phyloP scores from a whole-genome alignment of 2,888 invertebrate species.

The Acleris emargana region DNA sequence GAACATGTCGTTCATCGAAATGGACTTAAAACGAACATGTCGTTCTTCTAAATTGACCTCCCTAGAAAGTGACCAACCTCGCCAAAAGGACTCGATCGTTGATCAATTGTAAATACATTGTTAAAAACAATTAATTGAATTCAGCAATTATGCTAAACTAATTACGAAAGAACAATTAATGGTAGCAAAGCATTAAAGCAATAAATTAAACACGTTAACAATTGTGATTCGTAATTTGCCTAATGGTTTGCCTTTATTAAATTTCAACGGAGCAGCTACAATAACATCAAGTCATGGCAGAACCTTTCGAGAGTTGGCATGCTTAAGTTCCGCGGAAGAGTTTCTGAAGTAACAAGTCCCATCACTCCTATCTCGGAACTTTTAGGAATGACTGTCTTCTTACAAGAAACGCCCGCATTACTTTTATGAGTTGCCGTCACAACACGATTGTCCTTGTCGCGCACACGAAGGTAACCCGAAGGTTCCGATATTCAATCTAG shows the following conservation, averaged over 20 bases:
- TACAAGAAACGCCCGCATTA: neutral
- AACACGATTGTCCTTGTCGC: neutral
- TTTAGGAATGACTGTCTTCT: neutral
- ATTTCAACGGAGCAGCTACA: neutral
- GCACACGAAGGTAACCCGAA: too few relatives aligned
- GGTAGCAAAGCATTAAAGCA: too few relatives aligned
- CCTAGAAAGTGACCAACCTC: too few relatives aligned
- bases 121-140: too few relatives aligned
- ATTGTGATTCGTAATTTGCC: neutral
- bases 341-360: conserved; percentile 1
- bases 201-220: neutral
- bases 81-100: too few relatives aligned
- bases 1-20: too few relatives aligned
- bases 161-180: too few relatives aligned
- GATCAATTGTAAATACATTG: too few relatives aligned
- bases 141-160: too few relatives aligned
- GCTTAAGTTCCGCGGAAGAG: neutral
- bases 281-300: neutral
- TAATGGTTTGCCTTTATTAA: neutral
- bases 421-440: neutral
- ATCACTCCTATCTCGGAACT: neutral
- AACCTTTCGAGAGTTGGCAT: neutral
- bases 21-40: too few relatives aligned
- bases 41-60: too few relatives aligned
- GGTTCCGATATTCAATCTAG: too few relatives aligned